These are phyloP conservation scores for Momotus momota DNA, from an alignment of 2,797 vertebrate species.

Conservation along the genomic window DNA sequence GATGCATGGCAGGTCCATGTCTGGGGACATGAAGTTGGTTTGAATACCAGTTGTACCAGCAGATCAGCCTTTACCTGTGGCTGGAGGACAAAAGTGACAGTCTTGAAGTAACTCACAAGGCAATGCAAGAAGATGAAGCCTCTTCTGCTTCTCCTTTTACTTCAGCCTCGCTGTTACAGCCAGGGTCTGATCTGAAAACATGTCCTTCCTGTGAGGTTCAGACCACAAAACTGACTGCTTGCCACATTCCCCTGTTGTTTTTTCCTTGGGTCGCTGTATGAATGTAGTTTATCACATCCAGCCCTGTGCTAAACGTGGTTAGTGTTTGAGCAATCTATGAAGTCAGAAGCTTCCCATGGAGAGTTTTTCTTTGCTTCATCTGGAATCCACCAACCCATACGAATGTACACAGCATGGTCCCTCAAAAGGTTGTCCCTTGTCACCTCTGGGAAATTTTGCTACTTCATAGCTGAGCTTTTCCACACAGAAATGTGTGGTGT, in stretches of 20 bases:
- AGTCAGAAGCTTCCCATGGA: constrained; percentile 68
- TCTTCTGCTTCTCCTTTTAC: neutral
- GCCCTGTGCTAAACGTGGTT: constrained; percentile 7
- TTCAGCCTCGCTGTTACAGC: neutral
- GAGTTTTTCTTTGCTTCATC: constrained; percentile 58
- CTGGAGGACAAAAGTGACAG: neutral
- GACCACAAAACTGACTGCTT: constrained; percentile 68
- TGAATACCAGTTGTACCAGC: neutral
- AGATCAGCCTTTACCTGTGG: neutral
- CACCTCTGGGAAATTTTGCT: constrained; percentile 36
- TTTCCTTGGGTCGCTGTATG: constrained; percentile 17
- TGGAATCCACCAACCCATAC: constrained; percentile 27
- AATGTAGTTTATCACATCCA: constrained; percentile 64
- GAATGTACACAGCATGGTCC: constrained; percentile 11
- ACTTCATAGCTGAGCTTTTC: neutral
- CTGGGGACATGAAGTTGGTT: neutral
- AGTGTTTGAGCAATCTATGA: constrained; percentile 54
- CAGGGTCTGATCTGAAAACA: constrained; percentile 39
- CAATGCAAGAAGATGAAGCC: neutral
- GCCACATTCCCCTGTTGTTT: constrained; percentile 62
- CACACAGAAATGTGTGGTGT: neutral
- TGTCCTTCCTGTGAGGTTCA: constrained; percentile 65
- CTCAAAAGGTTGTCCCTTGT: constrained; percentile 32
- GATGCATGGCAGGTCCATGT: rapidly evolving
- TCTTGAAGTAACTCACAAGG: neutral